phyloP scores from a whole-genome alignment of 2,888 invertebrate genomes.

The Cephonodes hylas region DNA sequence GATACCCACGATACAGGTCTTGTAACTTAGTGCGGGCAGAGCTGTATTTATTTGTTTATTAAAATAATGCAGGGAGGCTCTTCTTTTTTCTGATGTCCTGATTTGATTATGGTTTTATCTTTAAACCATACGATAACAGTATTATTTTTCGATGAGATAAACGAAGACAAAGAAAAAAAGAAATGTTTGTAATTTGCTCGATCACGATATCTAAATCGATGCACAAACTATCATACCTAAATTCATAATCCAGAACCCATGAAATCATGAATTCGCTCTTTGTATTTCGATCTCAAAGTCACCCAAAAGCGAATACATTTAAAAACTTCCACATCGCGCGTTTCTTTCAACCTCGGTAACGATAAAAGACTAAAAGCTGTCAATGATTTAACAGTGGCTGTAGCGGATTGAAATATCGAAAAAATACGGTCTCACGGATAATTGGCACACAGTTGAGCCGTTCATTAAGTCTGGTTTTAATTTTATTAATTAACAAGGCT shows the following conservation, averaged over 20 bases:
- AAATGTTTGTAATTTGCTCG: too few relatives aligned
- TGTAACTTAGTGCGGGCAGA: too few relatives aligned
- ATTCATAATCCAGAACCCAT: not conserved
- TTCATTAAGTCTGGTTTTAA: constrained; percentile 58
- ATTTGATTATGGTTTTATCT: too few relatives aligned
- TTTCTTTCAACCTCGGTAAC: not conserved
- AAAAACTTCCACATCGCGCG: not conserved
- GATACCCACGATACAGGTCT: too few relatives aligned
- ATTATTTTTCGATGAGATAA: too few relatives aligned
- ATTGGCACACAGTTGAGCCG: constrained; percentile 46
- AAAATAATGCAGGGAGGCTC: too few relatives aligned
- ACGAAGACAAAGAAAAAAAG: too few relatives aligned
- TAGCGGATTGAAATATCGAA: not conserved
- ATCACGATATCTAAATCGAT: too few relatives aligned
- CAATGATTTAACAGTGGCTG: not conserved
- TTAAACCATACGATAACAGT: too few relatives aligned
- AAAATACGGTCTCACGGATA: constrained; percentile 23
- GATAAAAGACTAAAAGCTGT: not conserved
- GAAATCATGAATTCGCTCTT: not conserved
- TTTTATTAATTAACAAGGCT: constrained; percentile 65
- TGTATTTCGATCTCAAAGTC: not conserved
- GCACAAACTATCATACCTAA: too few relatives aligned
- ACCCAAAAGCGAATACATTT: not conserved
- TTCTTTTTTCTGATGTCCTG: too few relatives aligned
- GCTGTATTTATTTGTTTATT: too few relatives aligned